phyloP scores from a whole-genome alignment of 1,140 invertebrate genomes.

The Nymphalis io region DNA sequence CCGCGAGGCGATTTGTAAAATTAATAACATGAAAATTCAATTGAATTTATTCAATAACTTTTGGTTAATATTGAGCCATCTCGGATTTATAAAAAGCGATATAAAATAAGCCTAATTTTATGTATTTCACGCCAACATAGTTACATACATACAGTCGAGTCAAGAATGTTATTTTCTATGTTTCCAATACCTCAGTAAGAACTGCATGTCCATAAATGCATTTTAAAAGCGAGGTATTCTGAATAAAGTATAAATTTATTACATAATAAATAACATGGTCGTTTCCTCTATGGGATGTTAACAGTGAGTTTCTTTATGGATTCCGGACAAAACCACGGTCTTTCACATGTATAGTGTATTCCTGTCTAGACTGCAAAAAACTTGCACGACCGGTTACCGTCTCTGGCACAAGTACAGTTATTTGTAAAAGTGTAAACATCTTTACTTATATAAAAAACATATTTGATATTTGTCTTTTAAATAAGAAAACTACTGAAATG shows the following conservation, averaged over 20 bases:
- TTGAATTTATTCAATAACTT: too few species aligned
- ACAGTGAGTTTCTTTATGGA: constrained; percentile 3
- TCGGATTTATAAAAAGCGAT: too few species aligned
- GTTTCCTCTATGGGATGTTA: constrained; percentile 2
- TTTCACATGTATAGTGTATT: constrained; percentile 21
- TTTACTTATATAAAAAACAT: neutral
- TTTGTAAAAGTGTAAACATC: constrained; percentile 5
- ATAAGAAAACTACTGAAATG: too few species aligned
- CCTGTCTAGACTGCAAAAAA: constrained; percentile 38
- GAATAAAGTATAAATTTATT: constrained; percentile 4
- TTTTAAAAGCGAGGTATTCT: neutral
- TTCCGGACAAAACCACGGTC: constrained; percentile 13
- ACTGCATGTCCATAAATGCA: neutral
- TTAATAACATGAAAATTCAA: too few species aligned
- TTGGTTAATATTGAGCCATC: too few species aligned
- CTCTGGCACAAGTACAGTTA: constrained; percentile 24
- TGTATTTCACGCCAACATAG: too few species aligned
- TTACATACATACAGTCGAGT: too few species aligned
- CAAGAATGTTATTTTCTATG: too few species aligned
- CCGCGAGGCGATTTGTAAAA: too few species aligned
- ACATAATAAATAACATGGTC: constrained; percentile 2
- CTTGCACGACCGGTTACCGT: constrained; percentile 27
- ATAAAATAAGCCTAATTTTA: too few species aligned
- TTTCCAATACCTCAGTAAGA: too few species aligned
- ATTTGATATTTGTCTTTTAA: neutral